Base-by-base conservation (phyloP, 2,888 invertebrate species). In the Lithophane ornitopus region DNA sequence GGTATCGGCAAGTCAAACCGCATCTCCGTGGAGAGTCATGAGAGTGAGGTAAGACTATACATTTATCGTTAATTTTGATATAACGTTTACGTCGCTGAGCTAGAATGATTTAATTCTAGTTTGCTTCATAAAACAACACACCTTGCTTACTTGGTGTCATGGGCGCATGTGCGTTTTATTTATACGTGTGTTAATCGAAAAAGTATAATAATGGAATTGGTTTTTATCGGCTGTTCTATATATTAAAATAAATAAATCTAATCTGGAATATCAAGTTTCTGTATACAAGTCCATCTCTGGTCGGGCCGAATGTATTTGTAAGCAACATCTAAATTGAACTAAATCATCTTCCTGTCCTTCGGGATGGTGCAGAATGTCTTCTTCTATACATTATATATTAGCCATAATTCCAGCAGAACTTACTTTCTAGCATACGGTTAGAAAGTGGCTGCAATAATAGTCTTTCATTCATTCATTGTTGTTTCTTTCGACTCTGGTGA, bases 11-110 rank as follows among this genome's bases (percentile, higher is more conserved):
- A 95, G 70, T 87, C 89, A 0, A 75, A 74, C 16, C 91, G 93
- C 26, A 88, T 93, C 75, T 94, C 94, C 9, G 84, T 92, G 2
- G 94, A 95, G 61, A 96, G 95, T 80, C 95, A 96, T 0, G 94
- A 95, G 67, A 96, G 95, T 81, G 96, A 96, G 89, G 96, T 96
- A 86, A 70, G 34, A 56, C 3, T 28, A 59, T 28, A 4, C 41
- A 34, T 41, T 41, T 34, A 28, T n/a, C 54, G 19, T 54, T 41
- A 16, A 34, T 46, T n/a, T 72, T 4, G 22, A 41, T 39, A 26
- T 19, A 14, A 11, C 2, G 1, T n/a, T 68, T 4, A 28, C 14
- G 19, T 65, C 26, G 14, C 12, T 28, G 26, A 19, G 7, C 12
- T 44, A 22, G 12, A 34, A 26, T n/a, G n/a, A 54, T 52, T 52